Percentiles rank a stretch among this genome's conserved stretches.
phyloP scores from a whole-genome alignment of 2,797 vertebrate genomes.

The Taeniopygia guttata region DNA sequence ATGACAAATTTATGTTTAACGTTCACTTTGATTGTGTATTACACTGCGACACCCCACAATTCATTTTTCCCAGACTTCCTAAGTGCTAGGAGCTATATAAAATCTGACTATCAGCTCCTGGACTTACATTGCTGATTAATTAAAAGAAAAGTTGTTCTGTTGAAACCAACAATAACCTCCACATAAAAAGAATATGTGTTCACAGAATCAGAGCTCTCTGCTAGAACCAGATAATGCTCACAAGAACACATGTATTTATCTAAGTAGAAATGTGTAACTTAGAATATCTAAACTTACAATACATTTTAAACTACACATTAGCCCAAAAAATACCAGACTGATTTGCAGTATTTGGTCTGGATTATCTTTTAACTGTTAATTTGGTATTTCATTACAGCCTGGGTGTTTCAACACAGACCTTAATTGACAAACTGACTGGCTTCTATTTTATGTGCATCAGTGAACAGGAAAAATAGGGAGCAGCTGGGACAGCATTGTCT shows the following conservation, averaged over 20 bases:
- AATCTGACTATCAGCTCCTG: neutral
- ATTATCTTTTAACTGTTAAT: slow-evolving; percentile 31
- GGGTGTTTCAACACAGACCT: slow-evolving; percentile 36
- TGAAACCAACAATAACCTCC: neutral
- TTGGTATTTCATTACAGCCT: slow-evolving; percentile 29
- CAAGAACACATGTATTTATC: neutral
- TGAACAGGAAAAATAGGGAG: slow-evolving; percentile 66
- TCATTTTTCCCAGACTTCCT: neutral
- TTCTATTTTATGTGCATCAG: slow-evolving; percentile 69
- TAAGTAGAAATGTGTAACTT: neutral
- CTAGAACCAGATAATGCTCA: neutral
- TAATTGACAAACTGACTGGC: slow-evolving; percentile 71
- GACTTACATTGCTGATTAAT: neutral
- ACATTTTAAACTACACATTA: neutral
- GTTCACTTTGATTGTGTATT: slow-evolving; percentile 58
- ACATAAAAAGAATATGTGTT: neutral
- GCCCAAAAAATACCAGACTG: neutral
- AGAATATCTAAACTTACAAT: neutral
- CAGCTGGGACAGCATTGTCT: slow-evolving; percentile 54
- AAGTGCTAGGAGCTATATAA: slow-evolving; percentile 33
- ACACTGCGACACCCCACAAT: slow-evolving; percentile 1
- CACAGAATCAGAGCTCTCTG: neutral
- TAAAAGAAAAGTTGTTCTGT: neutral
- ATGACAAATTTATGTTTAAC: slow-evolving; percentile 35
- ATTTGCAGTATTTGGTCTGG: neutral